A percentile compares a stretch with the other conserved stretches of the same genome.
Evolutionary conservation across 2,797 vertebrate species (phyloP).

Genomic region (Paguma larvata): DNA sequence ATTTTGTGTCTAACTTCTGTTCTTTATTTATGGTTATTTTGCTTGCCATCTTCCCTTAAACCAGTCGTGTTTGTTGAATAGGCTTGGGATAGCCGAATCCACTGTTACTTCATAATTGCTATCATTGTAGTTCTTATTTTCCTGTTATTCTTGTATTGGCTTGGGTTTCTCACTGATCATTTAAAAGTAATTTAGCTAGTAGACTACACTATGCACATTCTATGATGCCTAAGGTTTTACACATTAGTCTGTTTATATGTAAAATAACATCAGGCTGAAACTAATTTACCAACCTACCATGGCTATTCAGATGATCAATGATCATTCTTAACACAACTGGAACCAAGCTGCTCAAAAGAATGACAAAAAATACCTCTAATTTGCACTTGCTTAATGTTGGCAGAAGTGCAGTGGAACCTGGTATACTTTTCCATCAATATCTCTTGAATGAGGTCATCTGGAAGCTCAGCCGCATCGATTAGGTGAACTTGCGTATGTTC

Average conservation of each 20-base stretch:
- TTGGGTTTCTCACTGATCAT: conserved; percentile 30
- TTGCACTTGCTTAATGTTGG: conserved; percentile 38
- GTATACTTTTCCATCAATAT: conserved; percentile 10
- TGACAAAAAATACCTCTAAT: conserved; percentile 55
- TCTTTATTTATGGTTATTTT: conserved; percentile 24
- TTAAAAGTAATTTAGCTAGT: conserved; percentile 49
- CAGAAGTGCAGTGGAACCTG: neutral
- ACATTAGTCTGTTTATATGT: conserved; percentile 52
- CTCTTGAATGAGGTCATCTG: neutral
- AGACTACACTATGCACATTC: neutral
- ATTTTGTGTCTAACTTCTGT: neutral
- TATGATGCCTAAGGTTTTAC: conserved; percentile 12
- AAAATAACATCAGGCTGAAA: conserved; percentile 62
- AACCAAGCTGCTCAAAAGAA: conserved; percentile 47
- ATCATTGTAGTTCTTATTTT: conserved; percentile 21
- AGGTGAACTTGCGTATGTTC: neutral
- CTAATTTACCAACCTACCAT: conserved; percentile 49
- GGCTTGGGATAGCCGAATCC: neutral
- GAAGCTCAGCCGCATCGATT: neutral
- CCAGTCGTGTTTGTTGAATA: neutral
- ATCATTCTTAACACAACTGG: conserved; percentile 36
- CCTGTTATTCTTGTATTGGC: conserved; percentile 15
- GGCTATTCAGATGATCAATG: conserved; percentile 45
- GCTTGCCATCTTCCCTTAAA: neutral
- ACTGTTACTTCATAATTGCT: neutral